Percentiles rank a stretch among this genome's conserved stretches.
Conservation (phyloP, 2,888 invertebrate species). For the Junonia oenone region DNA sequence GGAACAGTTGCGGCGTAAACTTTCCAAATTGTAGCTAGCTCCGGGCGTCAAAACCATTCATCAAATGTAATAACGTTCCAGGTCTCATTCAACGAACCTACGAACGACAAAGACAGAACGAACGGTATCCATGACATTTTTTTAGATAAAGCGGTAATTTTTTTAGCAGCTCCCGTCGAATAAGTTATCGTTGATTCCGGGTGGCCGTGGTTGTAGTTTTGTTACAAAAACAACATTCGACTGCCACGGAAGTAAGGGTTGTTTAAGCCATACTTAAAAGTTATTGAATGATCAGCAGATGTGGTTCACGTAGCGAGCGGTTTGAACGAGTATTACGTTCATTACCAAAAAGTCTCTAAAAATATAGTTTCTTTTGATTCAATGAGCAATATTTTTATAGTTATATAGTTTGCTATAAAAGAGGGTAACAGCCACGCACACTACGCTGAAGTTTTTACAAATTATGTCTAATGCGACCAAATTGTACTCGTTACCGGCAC, state of each 20-base stretch:
- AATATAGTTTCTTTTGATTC: neutral
- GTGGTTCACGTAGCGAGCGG: constrained; percentile 27
- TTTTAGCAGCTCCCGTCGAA: constrained; percentile 69
- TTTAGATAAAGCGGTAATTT: constrained; percentile 63
- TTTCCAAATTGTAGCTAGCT: constrained; percentile 58
- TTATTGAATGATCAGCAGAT: constrained; percentile 53
- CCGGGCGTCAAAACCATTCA: constrained; percentile 42
- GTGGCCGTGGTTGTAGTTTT: constrained; percentile 58
- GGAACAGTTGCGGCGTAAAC: constrained; percentile 68
- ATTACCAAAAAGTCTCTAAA: neutral
- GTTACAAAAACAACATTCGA: constrained; percentile 54
- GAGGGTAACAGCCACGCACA: constrained; percentile 2
- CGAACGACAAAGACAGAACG: constrained; percentile 47
- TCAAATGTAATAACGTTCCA: constrained; percentile 38
- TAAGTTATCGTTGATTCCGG: constrained; percentile 75
- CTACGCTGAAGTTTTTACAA: constrained; percentile 42
- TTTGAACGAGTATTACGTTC: neutral
- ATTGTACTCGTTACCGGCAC: constrained; percentile 64
- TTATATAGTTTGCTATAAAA: neutral
- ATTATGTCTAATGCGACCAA: constrained; percentile 66
- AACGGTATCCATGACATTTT: constrained; percentile 64
- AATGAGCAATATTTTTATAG: neutral
- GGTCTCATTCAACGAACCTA: constrained; percentile 19
- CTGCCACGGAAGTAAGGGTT: constrained; percentile 66
- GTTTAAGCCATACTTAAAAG: constrained; percentile 46